Percentiles rank a stretch among this genome's conserved stretches.
Evolutionary conservation across 2,113 vertebrate species (phyloP).

Genomic region (Aphelocoma coerulescens): DNA sequence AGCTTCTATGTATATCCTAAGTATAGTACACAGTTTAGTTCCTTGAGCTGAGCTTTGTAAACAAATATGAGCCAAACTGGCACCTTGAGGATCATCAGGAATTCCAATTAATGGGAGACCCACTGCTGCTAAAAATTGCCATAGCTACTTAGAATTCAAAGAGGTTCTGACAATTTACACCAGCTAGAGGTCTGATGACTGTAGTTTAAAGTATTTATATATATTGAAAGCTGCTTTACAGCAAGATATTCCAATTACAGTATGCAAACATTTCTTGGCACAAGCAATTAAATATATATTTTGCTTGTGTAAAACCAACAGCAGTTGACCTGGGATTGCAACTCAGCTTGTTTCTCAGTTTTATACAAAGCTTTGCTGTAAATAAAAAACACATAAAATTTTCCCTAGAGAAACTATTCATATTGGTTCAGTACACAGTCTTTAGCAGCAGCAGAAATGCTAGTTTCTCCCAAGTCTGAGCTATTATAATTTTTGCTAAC

Average conservation of each 20-base stretch:
- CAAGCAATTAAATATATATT: conserved; percentile 20
- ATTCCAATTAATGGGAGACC: conserved; percentile 51
- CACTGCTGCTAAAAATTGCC: conserved; percentile 39
- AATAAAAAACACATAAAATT: neutral
- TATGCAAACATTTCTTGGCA: neutral
- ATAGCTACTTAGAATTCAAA: conserved; percentile 37
- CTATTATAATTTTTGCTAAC: neutral
- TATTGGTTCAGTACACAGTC: neutral
- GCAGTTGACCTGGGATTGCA: neutral
- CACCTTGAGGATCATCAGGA: conserved; percentile 51
- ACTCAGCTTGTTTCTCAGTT: neutral
- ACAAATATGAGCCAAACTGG: conserved; percentile 47
- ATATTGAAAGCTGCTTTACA: conserved; percentile 33
- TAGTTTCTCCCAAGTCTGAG: neutral
- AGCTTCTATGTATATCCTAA: neutral
- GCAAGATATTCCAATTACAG: conserved; percentile 19
- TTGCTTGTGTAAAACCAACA: neutral
- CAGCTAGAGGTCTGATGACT: conserved; percentile 6
- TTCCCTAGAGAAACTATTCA: neutral
- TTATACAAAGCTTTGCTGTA: neutral
- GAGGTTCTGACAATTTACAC: conserved; percentile 28
- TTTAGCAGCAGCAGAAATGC: neutral
- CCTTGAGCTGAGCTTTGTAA: conserved; percentile 17
- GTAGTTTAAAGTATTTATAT: conserved; percentile 42
- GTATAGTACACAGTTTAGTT: neutral